A percentile compares a stretch with the other conserved stretches of the same genome.
Conservation (phyloP, 2,888 invertebrate species). For the Charanyca ferruginea region DNA sequence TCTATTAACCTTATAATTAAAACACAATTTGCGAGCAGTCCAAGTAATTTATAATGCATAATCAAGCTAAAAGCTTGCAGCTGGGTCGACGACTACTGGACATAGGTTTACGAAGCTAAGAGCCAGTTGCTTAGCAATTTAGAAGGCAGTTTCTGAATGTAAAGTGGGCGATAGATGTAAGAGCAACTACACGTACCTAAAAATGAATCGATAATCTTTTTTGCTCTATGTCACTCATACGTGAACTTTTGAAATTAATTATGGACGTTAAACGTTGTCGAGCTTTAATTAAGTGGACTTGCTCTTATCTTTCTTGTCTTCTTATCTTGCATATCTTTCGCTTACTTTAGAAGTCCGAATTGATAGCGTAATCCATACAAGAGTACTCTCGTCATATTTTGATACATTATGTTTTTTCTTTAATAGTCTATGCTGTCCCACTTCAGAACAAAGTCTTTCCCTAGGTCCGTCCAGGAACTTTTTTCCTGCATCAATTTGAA, state of each 20-base stretch:
- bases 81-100: slow-evolving; percentile 68
- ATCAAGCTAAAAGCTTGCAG: slow-evolving; percentile 77
- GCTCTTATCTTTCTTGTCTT: no score
- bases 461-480: no score
- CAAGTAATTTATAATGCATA: slow-evolving; percentile 71
- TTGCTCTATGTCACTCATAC: background rate
- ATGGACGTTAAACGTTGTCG: background rate
- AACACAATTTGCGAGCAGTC: slow-evolving; percentile 60
- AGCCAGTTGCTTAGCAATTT: slow-evolving; percentile 62
- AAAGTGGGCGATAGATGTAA: background rate
- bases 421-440: no score
- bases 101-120: slow-evolving; percentile 66
- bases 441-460: no score
- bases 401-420: no score
- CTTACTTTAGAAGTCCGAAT: no score
- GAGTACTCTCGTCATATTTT: no score
- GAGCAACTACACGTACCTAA: background rate
- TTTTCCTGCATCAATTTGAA: no score
- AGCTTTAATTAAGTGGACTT: no score
- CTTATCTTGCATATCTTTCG: no score
- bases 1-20: slow-evolving; percentile 53
- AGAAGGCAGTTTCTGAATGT: slow-evolving; percentile 60
- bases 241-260: background rate
- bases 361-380: no score
- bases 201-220: background rate